Conservation (phyloP, 2,797 vertebrate genomes). For the Melanotaenia pygmaea region DNA sequence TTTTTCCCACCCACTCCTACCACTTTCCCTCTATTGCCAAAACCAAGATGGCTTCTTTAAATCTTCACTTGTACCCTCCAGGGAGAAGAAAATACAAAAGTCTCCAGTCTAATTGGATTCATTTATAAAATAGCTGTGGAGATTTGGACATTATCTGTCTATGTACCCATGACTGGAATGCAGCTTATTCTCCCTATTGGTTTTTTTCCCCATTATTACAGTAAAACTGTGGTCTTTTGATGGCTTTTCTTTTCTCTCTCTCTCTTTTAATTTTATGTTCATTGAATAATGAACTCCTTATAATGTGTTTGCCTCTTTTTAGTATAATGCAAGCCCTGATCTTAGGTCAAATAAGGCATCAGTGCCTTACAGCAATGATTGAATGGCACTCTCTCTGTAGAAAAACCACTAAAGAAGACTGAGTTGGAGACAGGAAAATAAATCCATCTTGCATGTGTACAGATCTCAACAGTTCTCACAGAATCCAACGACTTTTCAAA, state of each 20-base stretch:
- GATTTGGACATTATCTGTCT: conserved; percentile 81
- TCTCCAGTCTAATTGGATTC: conserved; percentile 77
- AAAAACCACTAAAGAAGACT: conserved; percentile 24
- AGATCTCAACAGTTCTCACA: conserved; percentile 13
- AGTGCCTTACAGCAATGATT: conserved; percentile 54
- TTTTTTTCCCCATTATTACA: conserved; percentile 55
- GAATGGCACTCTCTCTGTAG: conserved; percentile 51
- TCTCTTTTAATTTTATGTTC: conserved; percentile 65
- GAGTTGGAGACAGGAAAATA: conserved; percentile 26
- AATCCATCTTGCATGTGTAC: conserved; percentile 14
- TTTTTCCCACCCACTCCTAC: conserved; percentile 68
- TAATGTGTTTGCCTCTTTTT: conserved; percentile 35
- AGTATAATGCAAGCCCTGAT: conserved; percentile 36
- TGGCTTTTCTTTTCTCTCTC: conserved; percentile 51
- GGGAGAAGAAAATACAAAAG: conserved; percentile 74
- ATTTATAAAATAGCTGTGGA: conserved; percentile 79
- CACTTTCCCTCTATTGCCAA: conserved; percentile 71
- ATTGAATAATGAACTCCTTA: conserved; percentile 61
- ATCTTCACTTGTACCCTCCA: conserved; percentile 48
- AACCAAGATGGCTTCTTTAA: conserved; percentile 71
- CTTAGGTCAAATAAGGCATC: conserved; percentile 59
- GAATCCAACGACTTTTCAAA: conserved; percentile 17
- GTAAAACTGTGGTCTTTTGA: conserved; percentile 43
- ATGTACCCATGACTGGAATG: conserved; percentile 86
- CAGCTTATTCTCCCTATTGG: conserved; percentile 39